Base-by-base conservation (phyloP, 2,113 vertebrate species). In the Dissostichus mawsoni region DNA sequence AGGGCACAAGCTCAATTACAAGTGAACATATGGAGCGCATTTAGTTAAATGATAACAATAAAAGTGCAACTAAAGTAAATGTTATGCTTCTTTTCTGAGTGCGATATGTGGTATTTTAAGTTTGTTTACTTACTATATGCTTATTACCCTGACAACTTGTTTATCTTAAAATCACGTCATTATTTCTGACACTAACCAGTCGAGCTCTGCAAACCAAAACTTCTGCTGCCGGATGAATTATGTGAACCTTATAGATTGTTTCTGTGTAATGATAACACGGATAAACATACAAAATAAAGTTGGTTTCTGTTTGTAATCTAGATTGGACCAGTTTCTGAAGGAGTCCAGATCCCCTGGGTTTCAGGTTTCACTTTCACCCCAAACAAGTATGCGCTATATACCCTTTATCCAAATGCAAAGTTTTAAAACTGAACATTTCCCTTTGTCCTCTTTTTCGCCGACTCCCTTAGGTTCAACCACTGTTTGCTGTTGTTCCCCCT, bases 401-500 rank as follows among this genome's bases (percentile, higher is more conserved):
- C 1, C 36, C 8, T 6, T 41, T 41, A 41, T 41, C 36, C n/a
- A 48, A 61, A 52, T n/a, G n/a, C 66, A 36, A 53, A 45, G 25
- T 58, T 63, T 72, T 13, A 45, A 62, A 77, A 53, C 29, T 13
- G 25, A 70, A 44, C 25, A 11, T 79, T 74, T 81, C 17, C 45
- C 56, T 69, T 72, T 62, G 8, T 53, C 18, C 18, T 55, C 47
- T n/a, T 14, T 67, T 64, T 67, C 51, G 7, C 14, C 14, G 33
- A 5, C 45, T 65, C 50, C 20, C 61, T 13, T 44, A 18, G 18
- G 9, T 71, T 66, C 52, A 29, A 33, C 51, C 52, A 20, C 20
- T 3, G 17, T 63, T 73, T 68, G 71, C 8, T 63, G 14, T 62
- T 56, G 59, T 80, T 61, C 29, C 73, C 64, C 41, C 78, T 62